Evolutionary conservation across 2,113 vertebrate genomes (phyloP), one percentile per base, ranked within the genome.

Genomic region (Suricata suricatta): DNA sequence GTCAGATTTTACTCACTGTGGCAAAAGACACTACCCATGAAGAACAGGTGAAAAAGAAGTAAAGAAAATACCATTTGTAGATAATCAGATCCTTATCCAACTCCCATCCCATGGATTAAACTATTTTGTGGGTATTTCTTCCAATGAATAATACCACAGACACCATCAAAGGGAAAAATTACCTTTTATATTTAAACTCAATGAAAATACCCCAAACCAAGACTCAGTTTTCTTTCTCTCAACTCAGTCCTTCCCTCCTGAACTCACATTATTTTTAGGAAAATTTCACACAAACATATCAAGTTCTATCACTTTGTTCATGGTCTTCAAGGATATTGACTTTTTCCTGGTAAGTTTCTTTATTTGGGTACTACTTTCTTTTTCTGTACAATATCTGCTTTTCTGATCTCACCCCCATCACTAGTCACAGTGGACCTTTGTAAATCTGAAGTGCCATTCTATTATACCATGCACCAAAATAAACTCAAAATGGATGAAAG

Each of bases 1-100:
- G 31, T 21, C 96, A 92, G 82, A 92, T 97, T 96, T 88, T 97
- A 92, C 50, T 91, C 5, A n/a, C 2, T 27, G 33, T 90, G 13
- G 29, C 63, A 88, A 96, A 47, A 82, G 13, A 8, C 38, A 85
- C 41, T 92, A 41, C 35, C 38, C 64, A 81, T 44, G 66, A 96
- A 77, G 52, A 97, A 71, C 3, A 82, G 25, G 64, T 88, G 35
- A 80, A 94, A 76, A 82, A 93, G 88, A 88, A 38, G 16, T 77
- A 33, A 80, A 79, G 29, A 27, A 92, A 94, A 89, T 81, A 33
- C 3, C 2, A 17, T 84, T 86, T 90, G 38, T 41, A 96, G 12
- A 25, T 21, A 82, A 54, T 44, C 16, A 88, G 23, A 77, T 71
- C 72, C 31, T 88, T 74, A 85, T 64, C n/a, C 25, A 57, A 25